These are phyloP conservation scores for Uropetala carovei DNA, from an alignment of 2,888 invertebrate species.

Conservation along the genomic window DNA sequence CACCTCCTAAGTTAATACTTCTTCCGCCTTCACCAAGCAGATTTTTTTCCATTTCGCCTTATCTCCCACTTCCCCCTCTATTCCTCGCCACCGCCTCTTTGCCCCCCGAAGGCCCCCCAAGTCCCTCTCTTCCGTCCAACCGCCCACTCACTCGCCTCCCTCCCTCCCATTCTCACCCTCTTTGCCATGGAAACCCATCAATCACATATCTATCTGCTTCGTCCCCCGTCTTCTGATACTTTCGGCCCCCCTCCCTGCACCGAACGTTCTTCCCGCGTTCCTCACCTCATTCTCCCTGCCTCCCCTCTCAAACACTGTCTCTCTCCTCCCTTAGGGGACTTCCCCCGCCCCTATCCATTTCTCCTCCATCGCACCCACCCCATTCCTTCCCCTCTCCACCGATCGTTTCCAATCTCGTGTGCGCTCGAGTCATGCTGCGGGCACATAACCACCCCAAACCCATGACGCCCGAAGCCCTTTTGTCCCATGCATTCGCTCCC, in stretches of 20 bases:
- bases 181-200: background rate
- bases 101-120: too few species aligned
- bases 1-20: conserved; percentile 31
- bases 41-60: conserved; percentile 59
- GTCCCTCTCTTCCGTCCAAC: background rate
- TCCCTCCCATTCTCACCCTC: background rate
- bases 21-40: conserved; percentile 34
- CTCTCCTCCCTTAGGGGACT: background rate
- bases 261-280: too few species aligned
- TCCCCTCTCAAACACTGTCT: background rate
- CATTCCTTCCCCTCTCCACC: background rate
- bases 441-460: background rate
- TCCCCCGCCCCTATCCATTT: background rate
- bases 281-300: too few species aligned
- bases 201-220: conserved; percentile 52
- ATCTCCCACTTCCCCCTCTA: conserved; percentile 34
- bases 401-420: background rate
- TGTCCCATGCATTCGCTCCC: background rate
- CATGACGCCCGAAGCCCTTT: background rate
- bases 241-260: background rate
- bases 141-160: background rate
- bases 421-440: background rate
- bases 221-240: conserved; percentile 18
- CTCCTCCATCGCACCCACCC: background rate
- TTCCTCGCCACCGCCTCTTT: background rate